phyloP scores from a whole-genome alignment of 2,113 vertebrate species.

The Sorex araneus region DNA sequence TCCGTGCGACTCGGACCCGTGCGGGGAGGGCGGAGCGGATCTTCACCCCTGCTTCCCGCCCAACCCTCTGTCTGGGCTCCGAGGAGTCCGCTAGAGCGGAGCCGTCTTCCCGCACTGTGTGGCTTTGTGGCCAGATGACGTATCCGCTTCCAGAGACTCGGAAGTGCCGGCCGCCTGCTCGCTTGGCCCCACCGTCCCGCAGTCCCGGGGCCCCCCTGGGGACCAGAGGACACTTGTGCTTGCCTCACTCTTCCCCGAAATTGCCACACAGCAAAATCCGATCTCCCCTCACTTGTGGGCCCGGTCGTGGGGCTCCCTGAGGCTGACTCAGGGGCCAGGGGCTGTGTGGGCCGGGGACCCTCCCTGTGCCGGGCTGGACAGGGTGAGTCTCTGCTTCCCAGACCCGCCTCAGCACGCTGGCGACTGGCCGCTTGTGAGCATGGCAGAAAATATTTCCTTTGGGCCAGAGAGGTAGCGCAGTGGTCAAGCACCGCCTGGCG shows the following conservation, averaged over 20 bases:
- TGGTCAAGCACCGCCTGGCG: too few species aligned
- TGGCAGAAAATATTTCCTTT: slow-evolving; percentile 4
- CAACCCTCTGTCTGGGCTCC: not conserved
- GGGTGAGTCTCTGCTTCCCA: not conserved
- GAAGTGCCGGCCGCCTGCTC: not conserved
- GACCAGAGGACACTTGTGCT: not conserved
- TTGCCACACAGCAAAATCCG: not conserved
- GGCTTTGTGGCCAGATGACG: slow-evolving; percentile 32
- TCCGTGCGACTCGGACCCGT: not conserved
- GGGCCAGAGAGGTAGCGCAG: too few species aligned
- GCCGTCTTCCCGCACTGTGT: slow-evolving; percentile 14
- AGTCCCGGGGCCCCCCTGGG: not conserved
- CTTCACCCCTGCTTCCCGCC: not conserved
- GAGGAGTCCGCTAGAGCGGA: slow-evolving; percentile 32
- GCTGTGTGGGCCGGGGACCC: not conserved
- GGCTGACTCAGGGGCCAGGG: not conserved
- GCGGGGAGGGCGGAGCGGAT: not conserved
- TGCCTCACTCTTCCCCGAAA: fast-evolving
- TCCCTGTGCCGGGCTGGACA: not conserved
- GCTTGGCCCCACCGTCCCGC: not conserved
- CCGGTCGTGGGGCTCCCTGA: not conserved
- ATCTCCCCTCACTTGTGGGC: not conserved
- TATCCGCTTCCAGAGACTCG: slow-evolving; percentile 51
- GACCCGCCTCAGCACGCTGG: not conserved
- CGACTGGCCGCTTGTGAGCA: not conserved